These are phyloP conservation scores for Temnothorax curvispinosus DNA, from an alignment of 1,140 invertebrate species.

Conservation along the genomic window DNA sequence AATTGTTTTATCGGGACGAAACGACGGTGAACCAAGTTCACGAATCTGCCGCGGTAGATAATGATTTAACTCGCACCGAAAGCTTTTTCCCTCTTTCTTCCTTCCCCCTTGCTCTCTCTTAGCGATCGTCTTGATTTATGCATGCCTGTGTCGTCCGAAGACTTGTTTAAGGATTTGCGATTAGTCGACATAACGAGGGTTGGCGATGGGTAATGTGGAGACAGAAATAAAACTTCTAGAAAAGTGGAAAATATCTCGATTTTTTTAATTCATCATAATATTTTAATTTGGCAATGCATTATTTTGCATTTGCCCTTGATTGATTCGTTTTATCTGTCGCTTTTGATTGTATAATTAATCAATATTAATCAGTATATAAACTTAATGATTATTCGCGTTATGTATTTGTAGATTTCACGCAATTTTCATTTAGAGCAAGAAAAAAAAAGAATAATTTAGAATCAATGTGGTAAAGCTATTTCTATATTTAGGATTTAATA, in stretches of 20 bases:
- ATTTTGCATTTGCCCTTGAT: neutral
- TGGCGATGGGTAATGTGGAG: neutral
- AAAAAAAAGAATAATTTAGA: neutral
- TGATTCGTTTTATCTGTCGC: neutral
- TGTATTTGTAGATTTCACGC: neutral
- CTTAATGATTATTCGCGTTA: neutral
- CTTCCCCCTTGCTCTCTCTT: neutral
- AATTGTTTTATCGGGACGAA: constrained; percentile 34
- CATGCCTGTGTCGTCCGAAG: neutral
- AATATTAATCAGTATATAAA: neutral
- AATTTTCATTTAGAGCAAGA: neutral
- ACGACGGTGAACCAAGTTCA: neutral
- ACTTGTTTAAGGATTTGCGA: constrained; percentile 48
- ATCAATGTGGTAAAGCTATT: neutral
- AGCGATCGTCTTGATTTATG: constrained; percentile 58
- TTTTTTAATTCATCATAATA: neutral
- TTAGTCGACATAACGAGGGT: constrained; percentile 5
- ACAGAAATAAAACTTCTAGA: neutral
- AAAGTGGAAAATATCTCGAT: neutral
- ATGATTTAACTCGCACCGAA: constrained; percentile 7
- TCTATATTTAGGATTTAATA: neutral
- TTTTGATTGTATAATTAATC: neutral
- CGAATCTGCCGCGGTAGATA: neutral
- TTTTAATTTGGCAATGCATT: too few species aligned
- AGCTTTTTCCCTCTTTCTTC: neutral